Base-by-base conservation (phyloP, 2,888 invertebrate species). In the Tryphoninae sp. region DNA sequence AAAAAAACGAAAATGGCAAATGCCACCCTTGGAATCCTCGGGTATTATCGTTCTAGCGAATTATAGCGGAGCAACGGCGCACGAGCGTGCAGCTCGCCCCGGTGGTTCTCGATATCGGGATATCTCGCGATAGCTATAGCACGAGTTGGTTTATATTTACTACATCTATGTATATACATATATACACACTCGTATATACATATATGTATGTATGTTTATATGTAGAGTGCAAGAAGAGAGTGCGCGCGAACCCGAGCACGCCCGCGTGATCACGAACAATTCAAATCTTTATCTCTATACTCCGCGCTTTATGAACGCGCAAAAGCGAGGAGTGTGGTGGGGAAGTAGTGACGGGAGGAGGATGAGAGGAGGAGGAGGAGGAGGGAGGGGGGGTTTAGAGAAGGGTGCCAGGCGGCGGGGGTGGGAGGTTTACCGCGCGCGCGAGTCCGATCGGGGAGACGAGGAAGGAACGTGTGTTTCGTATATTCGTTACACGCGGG, bases 211-310 rank as follows among this genome's bases (percentile, higher is more conserved):
- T 67, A 40, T 55, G 45, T 42, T 16, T 72, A 23, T 58, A 40
- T 51, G 62, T 19, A 49, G 69, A 69, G 55, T 65, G 45, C 22
- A 49, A 11, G 45, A 65, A 68, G 33, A 74, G 58, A 58, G 58
- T 26, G 62, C 51, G 68, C 62, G 42, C 67, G 33, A 33, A 33
- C 33, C 4, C 33, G 33, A 83, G 81, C 78, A 83, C 80, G 78
- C 78, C 81, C 88, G 86, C 88, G 88, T 87, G 89, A 89, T 89
- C 89, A 87, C 86, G 88, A 90, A 90, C 89, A 89, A 90, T 90
- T 89, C 88, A 86, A 90, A 88, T 87, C 88, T 84, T 87, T 88
- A 89, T 89, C 89, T 88, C 82, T 82, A 84, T 85, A 86, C 73
- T 76, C 71, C 71, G 81, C 81, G 67, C 59, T 62, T 83, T 81